Conservation (phyloP, 2,888 invertebrate species). For the Idaea aversata region DNA sequence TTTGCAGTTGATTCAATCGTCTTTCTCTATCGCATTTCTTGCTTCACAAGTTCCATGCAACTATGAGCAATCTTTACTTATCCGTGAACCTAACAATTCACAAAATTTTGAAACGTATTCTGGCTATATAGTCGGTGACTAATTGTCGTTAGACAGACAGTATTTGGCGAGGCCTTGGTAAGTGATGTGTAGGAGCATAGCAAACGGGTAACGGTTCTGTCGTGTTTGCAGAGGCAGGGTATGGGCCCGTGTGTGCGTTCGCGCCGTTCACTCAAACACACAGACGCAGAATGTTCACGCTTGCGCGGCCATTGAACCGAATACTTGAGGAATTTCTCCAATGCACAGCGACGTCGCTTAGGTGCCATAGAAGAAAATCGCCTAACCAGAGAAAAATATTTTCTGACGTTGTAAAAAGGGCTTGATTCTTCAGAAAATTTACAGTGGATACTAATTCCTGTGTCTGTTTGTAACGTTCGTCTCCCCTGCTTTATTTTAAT, state of each 20-base stretch:
- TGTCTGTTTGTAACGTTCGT: not conserved
- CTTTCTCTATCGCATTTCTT: not conserved
- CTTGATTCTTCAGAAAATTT: not conserved
- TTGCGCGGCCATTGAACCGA: constrained; percentile 78
- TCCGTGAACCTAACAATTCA: not conserved
- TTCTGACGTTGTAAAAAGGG: not conserved
- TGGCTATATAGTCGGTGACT: constrained; percentile 8
- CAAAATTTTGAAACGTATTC: not conserved
- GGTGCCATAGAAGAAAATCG: constrained; percentile 68
- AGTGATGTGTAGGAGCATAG: constrained; percentile 57
- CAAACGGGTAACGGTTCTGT: constrained; percentile 69
- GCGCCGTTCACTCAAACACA: constrained; percentile 59
- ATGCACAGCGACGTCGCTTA: constrained; percentile 53
- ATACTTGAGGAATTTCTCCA: constrained; percentile 78
- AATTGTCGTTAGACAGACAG: constrained; percentile 19
- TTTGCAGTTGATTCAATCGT: constrained; percentile 7
- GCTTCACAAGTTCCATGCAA: constrained; percentile 5
- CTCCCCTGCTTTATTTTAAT: not conserved
- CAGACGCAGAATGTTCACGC: constrained; percentile 58
- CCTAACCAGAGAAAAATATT: constrained; percentile 27
- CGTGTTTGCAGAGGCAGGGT: constrained; percentile 70
- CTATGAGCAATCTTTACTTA: constrained; percentile 4
- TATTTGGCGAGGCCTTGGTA: constrained; percentile 46
- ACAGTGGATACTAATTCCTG: not conserved
- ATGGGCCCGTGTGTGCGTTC: constrained; percentile 62